These are phyloP conservation scores for Nesometra sesokonis DNA, from an alignment of 35 echinoderm and acorn worm species.

Conservation along the genomic window DNA sequence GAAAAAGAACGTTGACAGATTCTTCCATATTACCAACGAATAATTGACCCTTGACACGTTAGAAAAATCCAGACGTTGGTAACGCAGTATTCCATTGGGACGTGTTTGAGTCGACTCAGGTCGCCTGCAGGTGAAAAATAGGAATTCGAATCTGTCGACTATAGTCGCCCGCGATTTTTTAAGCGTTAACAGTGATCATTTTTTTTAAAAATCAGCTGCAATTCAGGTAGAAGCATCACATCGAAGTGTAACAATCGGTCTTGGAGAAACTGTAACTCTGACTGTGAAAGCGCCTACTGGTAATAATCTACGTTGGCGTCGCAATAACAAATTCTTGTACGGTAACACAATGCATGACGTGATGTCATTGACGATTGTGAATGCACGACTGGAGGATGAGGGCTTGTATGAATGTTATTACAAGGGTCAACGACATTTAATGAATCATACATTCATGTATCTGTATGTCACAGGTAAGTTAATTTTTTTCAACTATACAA, in stretches of 20 bases:
- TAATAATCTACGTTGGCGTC: not conserved
- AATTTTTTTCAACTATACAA: no score
- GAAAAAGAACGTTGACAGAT: no score
- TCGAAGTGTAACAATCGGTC: not conserved
- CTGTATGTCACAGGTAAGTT: not conserved
- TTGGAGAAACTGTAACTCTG: not conserved
- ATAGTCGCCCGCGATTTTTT: no score
- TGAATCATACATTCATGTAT: not conserved
- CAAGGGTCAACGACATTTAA: not conserved
- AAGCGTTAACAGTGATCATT: no score
- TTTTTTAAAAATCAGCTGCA: not conserved
- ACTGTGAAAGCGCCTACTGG: not conserved
- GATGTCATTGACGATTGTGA: not conserved
- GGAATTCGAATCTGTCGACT: no score
- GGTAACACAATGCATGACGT: not conserved
- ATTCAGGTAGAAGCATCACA: not conserved
- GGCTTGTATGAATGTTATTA: not conserved
- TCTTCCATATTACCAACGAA: no score
- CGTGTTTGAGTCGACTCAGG: no score
- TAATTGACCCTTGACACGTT: no score
- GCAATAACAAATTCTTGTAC: not conserved
- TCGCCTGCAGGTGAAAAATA: no score
- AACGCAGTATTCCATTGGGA: no score
- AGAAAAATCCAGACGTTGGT: no score
- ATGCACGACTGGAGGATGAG: not conserved